These are phyloP conservation scores for Tetrao urogallus DNA, from an alignment of 2,113 vertebrate genomes.

Conservation along the genomic window DNA sequence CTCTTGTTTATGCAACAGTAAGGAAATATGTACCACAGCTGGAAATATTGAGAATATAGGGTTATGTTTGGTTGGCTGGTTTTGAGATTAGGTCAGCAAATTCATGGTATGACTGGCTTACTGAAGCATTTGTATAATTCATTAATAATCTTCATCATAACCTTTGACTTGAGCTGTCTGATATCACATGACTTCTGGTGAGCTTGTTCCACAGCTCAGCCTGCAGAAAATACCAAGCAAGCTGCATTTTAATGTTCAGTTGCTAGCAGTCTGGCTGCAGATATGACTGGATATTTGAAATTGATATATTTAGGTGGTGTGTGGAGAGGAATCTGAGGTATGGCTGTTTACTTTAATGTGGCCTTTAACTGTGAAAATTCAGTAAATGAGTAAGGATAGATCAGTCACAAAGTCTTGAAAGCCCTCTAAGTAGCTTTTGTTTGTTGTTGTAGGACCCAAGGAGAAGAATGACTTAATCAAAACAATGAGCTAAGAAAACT, in stretches of 20 bases:
- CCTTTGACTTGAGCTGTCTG: neutral
- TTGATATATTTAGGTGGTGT: neutral
- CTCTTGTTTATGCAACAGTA: neutral
- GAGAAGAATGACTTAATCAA: constrained; percentile 46
- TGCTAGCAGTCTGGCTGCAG: neutral
- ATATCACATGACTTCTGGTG: neutral
- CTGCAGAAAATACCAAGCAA: neutral
- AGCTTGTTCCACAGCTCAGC: neutral
- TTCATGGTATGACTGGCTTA: neutral
- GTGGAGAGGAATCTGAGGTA: neutral
- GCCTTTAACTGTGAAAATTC: constrained; percentile 3
- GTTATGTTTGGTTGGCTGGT: neutral
- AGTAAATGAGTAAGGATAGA: neutral
- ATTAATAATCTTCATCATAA: neutral
- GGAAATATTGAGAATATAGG: neutral
- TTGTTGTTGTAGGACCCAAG: constrained; percentile 29
- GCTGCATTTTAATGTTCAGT: neutral
- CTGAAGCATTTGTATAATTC: fast-evolving
- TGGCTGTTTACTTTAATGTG: neutral
- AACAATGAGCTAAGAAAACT: constrained; percentile 50
- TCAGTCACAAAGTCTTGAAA: constrained; percentile 15
- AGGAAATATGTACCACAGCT: neutral
- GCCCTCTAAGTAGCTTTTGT: constrained; percentile 25
- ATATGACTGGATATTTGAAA: neutral
- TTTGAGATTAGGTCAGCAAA: neutral